Evolutionary conservation across 2,113 vertebrate species (phyloP), one percentile per base, ranked within the genome.

Genomic region (Sphyrna mokarran): DNA sequence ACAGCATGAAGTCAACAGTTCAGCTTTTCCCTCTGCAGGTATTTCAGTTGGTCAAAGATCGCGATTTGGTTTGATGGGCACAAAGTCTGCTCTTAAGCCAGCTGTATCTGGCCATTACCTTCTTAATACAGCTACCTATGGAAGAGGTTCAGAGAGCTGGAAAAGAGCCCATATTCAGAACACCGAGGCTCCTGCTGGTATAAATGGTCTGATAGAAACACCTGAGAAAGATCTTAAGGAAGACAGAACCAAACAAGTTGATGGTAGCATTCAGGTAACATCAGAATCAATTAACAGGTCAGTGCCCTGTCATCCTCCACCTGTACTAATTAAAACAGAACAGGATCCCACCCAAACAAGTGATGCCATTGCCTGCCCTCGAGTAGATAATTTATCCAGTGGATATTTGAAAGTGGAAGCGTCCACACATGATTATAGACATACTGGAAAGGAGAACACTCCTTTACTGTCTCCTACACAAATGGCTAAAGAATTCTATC

Each of bases 51-150:
- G 97, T 93, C 98, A 98, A 96, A 98, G 98, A 63, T 98, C 98
- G 78, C 96, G 97, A 87, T 97, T 98, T 76, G 98, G 99, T 3
- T 98, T 99, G 97, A 96, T 97, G 90, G 98, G 98, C 95, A 98
- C 98, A 33, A 98, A 98, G 97, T 97, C 97, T 95, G 97, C 97
- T 9, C 98, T 98, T 66, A 98, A 97, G 96, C 99, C 99, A 9
- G 99, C 99, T 3, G 99, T 99, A 99, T 98, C 98, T 0, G 99
- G 99, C 23, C 99, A 99, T 95, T 99, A 99, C 83, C 98, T 99
- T 96, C 98, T 99, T 89, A 99, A 99, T 95, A 97, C 99, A 96
- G 99, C 99, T 96, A 99, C 99, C 0, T 99, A 99, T 0, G 99
- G 99, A 14, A 97, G 98, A 7, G 98, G 98, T n/a, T 97, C 99